A percentile compares a stretch with the other conserved stretches of the same genome.
These are phyloP conservation scores for Penelope pileata DNA, from an alignment of 2,113 vertebrate species.

Conservation along the genomic window DNA sequence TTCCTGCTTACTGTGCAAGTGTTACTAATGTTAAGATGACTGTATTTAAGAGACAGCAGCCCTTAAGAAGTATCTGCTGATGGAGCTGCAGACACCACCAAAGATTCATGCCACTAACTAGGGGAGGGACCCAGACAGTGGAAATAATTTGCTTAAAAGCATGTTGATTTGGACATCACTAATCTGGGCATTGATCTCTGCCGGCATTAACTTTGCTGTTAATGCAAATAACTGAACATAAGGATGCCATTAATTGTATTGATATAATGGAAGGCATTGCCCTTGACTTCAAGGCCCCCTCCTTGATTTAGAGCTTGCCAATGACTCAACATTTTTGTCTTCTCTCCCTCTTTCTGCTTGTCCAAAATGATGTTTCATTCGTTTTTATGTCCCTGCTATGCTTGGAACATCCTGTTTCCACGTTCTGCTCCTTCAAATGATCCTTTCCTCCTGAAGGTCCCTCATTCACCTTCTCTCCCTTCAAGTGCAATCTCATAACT, in stretches of 20 bases:
- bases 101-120: constrained; percentile 52
- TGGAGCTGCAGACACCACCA: constrained; percentile 39
- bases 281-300: constrained; percentile 42
- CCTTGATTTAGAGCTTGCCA: constrained; percentile 51
- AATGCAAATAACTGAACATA: constrained; percentile 65
- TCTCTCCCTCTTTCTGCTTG: constrained; percentile 14
- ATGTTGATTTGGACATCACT: constrained; percentile 65
- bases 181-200: constrained; percentile 62
- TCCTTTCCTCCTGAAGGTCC: background rate
- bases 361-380: constrained; percentile 54
- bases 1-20: constrained; percentile 44
- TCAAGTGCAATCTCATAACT: background rate
- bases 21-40: background rate
- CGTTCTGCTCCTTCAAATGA: background rate
- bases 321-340: constrained; percentile 6
- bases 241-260: constrained; percentile 68
- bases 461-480: background rate
- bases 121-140: constrained; percentile 11
- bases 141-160: constrained; percentile 76
- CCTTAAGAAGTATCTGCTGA: constrained; percentile 21
- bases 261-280: constrained; percentile 60
- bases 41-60: constrained; percentile 28
- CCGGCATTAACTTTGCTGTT: constrained; percentile 65
- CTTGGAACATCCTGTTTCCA: constrained; percentile 36
- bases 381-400: constrained; percentile 22